A percentile compares a stretch with the other conserved stretches of the same genome.
phyloP scores from a whole-genome alignment of 2,797 vertebrate species.

The Sebastes itinus region DNA sequence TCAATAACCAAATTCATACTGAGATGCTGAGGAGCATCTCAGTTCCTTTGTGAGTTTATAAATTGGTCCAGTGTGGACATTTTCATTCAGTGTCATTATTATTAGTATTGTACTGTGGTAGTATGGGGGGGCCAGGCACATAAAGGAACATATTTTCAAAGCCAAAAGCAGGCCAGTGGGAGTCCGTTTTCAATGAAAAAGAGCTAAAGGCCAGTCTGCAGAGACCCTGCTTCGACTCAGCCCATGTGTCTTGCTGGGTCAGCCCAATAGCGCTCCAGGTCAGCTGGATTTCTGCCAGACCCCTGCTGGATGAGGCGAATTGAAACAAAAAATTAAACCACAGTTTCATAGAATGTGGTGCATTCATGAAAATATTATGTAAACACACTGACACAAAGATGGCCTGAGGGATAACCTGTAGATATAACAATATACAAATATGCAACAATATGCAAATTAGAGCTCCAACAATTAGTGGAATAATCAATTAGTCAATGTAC shows the following conservation, averaged over 20 bases:
- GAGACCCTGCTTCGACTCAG: constrained; percentile 37
- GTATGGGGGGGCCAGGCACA: constrained; percentile 44
- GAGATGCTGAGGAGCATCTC: constrained; percentile 61
- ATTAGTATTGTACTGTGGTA: constrained; percentile 55
- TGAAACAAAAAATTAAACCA: constrained; percentile 37
- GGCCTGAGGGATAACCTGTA: neutral
- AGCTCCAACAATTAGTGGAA: neutral
- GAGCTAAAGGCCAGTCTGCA: constrained; percentile 62
- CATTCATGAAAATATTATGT: constrained; percentile 35
- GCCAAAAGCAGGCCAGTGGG: constrained; percentile 65
- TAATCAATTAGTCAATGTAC: neutral
- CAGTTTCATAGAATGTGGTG: constrained; percentile 19
- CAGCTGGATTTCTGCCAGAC: constrained; percentile 46
- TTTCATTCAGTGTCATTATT: constrained; percentile 66
- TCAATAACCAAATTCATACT: constrained; percentile 67
- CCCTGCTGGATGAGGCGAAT: constrained; percentile 37
- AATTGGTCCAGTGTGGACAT: constrained; percentile 58
- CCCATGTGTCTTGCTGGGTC: constrained; percentile 64
- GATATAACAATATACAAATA: neutral
- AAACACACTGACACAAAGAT: neutral
- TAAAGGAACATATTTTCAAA: constrained; percentile 70
- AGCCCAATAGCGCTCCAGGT: constrained; percentile 57
- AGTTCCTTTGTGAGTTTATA: constrained; percentile 59
- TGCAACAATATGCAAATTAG: neutral
- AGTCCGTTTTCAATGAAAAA: constrained; percentile 65